Base-by-base conservation (phyloP, 2,113 vertebrate species). In the Plotosus lineatus region DNA sequence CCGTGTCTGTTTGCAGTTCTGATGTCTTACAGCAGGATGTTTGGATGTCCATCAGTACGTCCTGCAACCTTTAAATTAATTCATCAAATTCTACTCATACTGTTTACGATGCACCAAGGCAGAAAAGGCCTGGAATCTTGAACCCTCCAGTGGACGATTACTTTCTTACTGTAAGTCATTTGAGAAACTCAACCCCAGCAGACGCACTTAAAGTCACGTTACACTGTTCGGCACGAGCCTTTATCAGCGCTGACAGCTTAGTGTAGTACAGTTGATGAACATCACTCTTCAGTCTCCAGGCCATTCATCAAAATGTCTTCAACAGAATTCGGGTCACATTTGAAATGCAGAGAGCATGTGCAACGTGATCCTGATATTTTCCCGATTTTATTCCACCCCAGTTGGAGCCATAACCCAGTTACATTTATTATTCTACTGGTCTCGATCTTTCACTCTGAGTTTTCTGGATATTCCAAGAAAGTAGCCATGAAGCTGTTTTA, bases 271-370 rank as follows among this genome's bases (percentile, higher is more conserved):
- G 23, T 69, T 40, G 65, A 69, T 44, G 65, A 44, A 69, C 65
- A 69, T 69, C 65, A 69, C 38, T 38, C 63, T 66, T 66, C 63
- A 23, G 63, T 69, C 40, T 69, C 40, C 23, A 15, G 65, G 40
- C 44, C 38, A 1, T 69, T 44, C 12, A 69, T 69, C 40, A 69
- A 40, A 11, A 11, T 38, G 17, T 36, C 60, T 63, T 36, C 6
- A 10, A 4, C 21, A 1, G 38, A 38, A 68, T n/a, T 26, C 38
- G 7, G 65, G 65, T 68, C 65, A 42, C 21, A 11, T 14, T 68
- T 38, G 10, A 26, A 42, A 36, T 14, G 38, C 11, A 11, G 11
- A 26, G 38, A 42, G 65, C 65, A 68, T 36, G 3, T 68, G 23
- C 19, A 14, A 26, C 26, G 21, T 14, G 3, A 42, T 68, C 38